Evolutionary conservation across 2,113 vertebrate genomes (phyloP).

Genomic region (Abramis brama): DNA sequence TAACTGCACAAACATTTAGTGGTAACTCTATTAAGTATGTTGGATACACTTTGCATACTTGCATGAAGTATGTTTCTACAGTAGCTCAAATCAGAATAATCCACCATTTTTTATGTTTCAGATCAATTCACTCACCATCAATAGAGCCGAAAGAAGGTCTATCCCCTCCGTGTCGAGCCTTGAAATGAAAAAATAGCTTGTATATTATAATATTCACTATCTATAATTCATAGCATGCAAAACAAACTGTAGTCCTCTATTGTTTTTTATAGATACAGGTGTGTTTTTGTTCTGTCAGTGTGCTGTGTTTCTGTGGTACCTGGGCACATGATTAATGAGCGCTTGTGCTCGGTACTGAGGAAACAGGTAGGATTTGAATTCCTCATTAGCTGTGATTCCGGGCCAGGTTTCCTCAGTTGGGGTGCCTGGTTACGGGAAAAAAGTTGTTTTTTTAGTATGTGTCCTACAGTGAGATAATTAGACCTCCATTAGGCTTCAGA

Average conservation of each 20-base stretch:
- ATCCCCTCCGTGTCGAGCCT: slow-evolving; percentile 94
- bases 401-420: slow-evolving; percentile 91
- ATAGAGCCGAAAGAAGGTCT: slow-evolving; percentile 81
- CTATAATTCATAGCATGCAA: slow-evolving; percentile 19
- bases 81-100: not conserved
- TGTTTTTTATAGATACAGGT: not conserved
- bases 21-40: not conserved
- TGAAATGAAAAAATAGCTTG: slow-evolving; percentile 28
- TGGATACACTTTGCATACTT: not conserved
- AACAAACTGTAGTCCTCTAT: not conserved
- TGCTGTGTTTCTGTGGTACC: slow-evolving; percentile 71
- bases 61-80: not conserved
- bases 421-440: slow-evolving; percentile 76
- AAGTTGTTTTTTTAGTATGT: not conserved
- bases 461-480: slow-evolving; percentile 26
- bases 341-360: slow-evolving; percentile 84
- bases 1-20: not conserved
- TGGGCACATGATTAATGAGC: slow-evolving; percentile 90
- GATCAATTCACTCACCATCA: slow-evolving; percentile 80
- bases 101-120: not conserved
- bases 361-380: slow-evolving; percentile 89
- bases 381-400: slow-evolving; percentile 82
- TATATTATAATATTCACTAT: not conserved
- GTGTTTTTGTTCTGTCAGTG: not conserved
- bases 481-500: not conserved